Conservation (phyloP, 1,140 invertebrate genomes). For the Leptestheria dahalacensis region DNA sequence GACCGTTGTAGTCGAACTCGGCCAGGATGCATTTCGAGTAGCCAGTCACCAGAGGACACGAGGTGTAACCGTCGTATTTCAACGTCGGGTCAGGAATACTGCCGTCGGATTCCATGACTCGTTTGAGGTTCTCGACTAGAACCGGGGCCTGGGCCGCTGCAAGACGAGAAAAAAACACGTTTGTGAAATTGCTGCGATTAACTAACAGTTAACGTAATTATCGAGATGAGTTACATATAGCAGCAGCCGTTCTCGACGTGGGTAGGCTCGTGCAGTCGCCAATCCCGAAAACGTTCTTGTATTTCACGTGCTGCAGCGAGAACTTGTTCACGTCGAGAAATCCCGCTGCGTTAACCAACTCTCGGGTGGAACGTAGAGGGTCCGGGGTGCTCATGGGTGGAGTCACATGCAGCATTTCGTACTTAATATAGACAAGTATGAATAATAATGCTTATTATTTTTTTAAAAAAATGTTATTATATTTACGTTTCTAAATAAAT, state of each 20-base stretch:
- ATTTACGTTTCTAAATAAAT: too few relatives aligned
- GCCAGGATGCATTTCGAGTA: slow-evolving; percentile 68
- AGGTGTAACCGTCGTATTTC: slow-evolving; percentile 84
- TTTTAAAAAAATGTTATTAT: too few relatives aligned
- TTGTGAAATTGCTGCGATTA: too few relatives aligned
- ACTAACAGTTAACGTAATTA: too few relatives aligned
- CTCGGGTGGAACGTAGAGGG: slow-evolving; percentile 38
- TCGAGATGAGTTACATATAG: too few relatives aligned
- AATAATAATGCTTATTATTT: too few relatives aligned
- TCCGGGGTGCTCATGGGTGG: slow-evolving; percentile 75
- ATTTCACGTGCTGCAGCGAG: slow-evolving; percentile 66
- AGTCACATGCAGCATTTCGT: slow-evolving; percentile 72
- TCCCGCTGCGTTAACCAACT: slow-evolving; percentile 48
- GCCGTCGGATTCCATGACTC: slow-evolving; percentile 34
- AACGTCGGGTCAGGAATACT: slow-evolving; percentile 15
- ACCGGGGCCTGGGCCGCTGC: slow-evolving; percentile 71
- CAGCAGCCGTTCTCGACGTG: slow-evolving; percentile 92
- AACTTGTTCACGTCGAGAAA: slow-evolving; percentile 61
- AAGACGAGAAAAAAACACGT: too few relatives aligned
- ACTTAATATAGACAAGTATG: too few relatives aligned
- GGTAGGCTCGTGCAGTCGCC: slow-evolving; percentile 85
- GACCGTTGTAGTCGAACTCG: slow-evolving; percentile 81
- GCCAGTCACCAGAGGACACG: slow-evolving; percentile 85
- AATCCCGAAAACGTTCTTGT: slow-evolving; percentile 77
- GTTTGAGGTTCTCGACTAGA: slow-evolving; percentile 52